Percentiles rank a stretch among this genome's conserved stretches.
Evolutionary conservation across 1,140 invertebrate species (phyloP).

Genomic region (Ectropis grisescens): DNA sequence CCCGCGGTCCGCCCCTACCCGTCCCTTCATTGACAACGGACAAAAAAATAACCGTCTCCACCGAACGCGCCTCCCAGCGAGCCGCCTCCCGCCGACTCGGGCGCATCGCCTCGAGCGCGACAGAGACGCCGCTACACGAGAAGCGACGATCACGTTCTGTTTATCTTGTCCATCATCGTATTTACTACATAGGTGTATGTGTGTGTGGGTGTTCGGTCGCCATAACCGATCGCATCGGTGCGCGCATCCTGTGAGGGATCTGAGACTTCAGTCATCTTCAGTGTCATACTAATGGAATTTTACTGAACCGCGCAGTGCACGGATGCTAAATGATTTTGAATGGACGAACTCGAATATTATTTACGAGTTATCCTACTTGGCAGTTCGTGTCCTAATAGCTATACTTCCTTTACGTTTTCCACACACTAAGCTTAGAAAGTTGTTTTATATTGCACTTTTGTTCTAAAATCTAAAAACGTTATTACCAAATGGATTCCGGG

Average conservation of each 20-base stretch:
- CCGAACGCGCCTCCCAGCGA: slow-evolving; percentile 38
- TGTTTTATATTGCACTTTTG: too few species aligned
- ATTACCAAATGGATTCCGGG: too few species aligned
- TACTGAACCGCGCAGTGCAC: not conserved
- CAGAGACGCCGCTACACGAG: slow-evolving; percentile 26
- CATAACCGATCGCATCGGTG: slow-evolving; percentile 47
- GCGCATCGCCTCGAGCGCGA: slow-evolving; percentile 20
- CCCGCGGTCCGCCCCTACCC: slow-evolving; percentile 40
- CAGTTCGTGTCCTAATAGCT: too few species aligned
- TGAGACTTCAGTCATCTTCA: slow-evolving; percentile 7
- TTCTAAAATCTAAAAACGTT: too few species aligned
- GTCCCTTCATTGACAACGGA: slow-evolving; percentile 65
- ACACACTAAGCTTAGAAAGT: too few species aligned
- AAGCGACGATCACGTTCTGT: slow-evolving; percentile 33
- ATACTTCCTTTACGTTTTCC: too few species aligned
- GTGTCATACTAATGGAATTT: slow-evolving; percentile 8
- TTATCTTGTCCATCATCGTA: slow-evolving; percentile 59
- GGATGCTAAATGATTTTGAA: not conserved
- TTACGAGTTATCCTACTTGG: too few species aligned
- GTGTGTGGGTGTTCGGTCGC: slow-evolving; percentile 25
- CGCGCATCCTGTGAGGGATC: slow-evolving; percentile 29
- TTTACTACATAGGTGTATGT: slow-evolving; percentile 29
- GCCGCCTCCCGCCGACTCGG: slow-evolving; percentile 32
- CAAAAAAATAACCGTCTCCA: slow-evolving; percentile 60
- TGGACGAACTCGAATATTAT: too few species aligned